Percentiles rank a stretch among this genome's conserved stretches.
Conservation (phyloP, 1,140 invertebrate genomes). For the Calliphora vicina region DNA sequence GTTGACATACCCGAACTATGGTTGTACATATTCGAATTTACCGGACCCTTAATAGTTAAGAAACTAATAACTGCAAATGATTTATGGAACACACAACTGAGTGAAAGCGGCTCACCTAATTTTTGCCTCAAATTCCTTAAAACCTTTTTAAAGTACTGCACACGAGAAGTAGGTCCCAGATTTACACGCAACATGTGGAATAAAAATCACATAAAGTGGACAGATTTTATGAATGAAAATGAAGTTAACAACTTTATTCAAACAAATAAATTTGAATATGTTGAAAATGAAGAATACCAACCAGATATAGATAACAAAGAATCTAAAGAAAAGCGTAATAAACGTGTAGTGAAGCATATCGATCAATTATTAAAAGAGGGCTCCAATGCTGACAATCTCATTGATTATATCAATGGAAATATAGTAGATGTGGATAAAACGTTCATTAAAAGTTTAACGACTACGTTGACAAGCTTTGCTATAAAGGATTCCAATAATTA, state of each 20-base stretch:
- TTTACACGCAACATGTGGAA: constrained; percentile 67
- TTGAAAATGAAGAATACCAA: constrained; percentile 49
- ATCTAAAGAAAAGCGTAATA: constrained; percentile 46
- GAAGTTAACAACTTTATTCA: constrained; percentile 68
- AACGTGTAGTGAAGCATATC: constrained; percentile 55
- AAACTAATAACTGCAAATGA: constrained; percentile 64
- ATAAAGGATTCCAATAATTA: constrained; percentile 64
- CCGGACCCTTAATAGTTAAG: constrained; percentile 65
- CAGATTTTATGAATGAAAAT: constrained; percentile 65
- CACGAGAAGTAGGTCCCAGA: constrained; percentile 65
- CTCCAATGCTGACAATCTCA: constrained; percentile 71
- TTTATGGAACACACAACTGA: constrained; percentile 64
- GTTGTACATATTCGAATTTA: constrained; percentile 73
- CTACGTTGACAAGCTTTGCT: constrained; percentile 74
- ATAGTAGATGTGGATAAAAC: constrained; percentile 69
- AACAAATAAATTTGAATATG: constrained; percentile 68
- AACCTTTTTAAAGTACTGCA: constrained; percentile 64
- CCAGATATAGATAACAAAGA: constrained; percentile 47
- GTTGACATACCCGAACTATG: constrained; percentile 80
- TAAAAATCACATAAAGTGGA: constrained; percentile 65
- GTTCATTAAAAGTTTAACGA: constrained; percentile 78
- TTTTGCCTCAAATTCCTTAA: constrained; percentile 65
- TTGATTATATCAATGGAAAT: constrained; percentile 73
- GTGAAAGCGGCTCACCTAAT: constrained; percentile 47
- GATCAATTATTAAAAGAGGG: constrained; percentile 68